Percentiles rank a stretch among this genome's conserved stretches.
Conservation (phyloP, 2,797 vertebrate genomes). For the Cryptoprocta ferox region DNA sequence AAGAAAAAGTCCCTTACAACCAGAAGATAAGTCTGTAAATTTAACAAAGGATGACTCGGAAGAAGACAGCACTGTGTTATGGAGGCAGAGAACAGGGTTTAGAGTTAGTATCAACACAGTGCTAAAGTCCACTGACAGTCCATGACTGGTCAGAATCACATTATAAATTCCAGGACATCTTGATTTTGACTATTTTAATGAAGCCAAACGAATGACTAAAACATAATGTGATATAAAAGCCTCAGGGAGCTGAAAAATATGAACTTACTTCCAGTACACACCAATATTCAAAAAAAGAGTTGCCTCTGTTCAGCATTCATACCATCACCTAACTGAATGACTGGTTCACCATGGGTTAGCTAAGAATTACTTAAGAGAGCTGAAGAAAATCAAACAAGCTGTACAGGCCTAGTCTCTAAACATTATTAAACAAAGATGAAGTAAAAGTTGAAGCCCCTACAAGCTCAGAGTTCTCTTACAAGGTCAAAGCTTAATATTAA, state of each 20-base stretch:
- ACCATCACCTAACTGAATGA: neutral
- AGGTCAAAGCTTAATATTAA: neutral
- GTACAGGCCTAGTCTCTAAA: neutral
- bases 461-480: neutral
- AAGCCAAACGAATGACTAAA: constrained; percentile 8
- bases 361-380: neutral
- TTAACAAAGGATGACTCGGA: neutral
- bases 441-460: neutral
- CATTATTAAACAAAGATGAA: neutral
- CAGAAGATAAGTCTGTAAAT: neutral
- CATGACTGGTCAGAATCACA: neutral
- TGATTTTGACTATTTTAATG: neutral
- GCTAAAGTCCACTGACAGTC: neutral
- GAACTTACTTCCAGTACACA: neutral
- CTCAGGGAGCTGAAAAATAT: neutral
- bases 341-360: neutral
- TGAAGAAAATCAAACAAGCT: neutral
- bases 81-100: neutral
- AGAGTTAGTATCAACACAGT: neutral
- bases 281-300: neutral
- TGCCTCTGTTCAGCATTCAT: neutral
- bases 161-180: neutral
- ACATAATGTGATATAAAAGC: neutral
- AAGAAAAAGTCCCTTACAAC: neutral
- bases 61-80: neutral